Percentiles rank a stretch among this genome's conserved stretches.
Conservation (phyloP, 2,797 vertebrate species). For the Remorina albescens region DNA sequence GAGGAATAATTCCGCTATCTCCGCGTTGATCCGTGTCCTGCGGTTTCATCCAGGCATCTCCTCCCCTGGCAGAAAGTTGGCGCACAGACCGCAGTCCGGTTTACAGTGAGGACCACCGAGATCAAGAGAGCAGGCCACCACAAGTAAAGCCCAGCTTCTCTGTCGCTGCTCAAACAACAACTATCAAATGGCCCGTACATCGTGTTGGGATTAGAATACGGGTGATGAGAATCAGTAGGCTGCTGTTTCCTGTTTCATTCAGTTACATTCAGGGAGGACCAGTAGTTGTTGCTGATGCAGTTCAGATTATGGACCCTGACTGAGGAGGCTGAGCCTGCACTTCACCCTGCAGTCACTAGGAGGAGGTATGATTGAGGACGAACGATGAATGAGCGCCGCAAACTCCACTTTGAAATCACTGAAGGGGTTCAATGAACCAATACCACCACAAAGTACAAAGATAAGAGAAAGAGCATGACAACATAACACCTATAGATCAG, state of each 20-base stretch:
- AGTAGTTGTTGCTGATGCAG: conserved; percentile 17
- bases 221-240: conserved; percentile 10
- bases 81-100: conserved; percentile 16
- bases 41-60: conserved; percentile 58
- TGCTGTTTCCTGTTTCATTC: too few relatives aligned
- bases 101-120: not conserved
- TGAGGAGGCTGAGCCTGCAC: conserved; percentile 37
- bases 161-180: not conserved
- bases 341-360: conserved; percentile 73
- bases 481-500: not conserved
- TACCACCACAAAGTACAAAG: not conserved
- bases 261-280: not conserved
- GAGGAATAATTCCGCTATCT: conserved; percentile 61
- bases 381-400: not conserved
- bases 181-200: not conserved
- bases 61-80: conserved; percentile 62
- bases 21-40: conserved; percentile 58
- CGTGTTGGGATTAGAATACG: not conserved
- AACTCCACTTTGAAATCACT: not conserved
- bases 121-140: not conserved
- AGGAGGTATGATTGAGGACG: conserved; percentile 72
- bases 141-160: not conserved
- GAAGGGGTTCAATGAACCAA: not conserved
- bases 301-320: conserved; percentile 23
- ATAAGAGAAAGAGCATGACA: too few relatives aligned